Percentiles rank a stretch among this genome's conserved stretches.
phyloP scores from a whole-genome alignment of 2,888 invertebrate genomes.

The Cheilosia pagana region DNA sequence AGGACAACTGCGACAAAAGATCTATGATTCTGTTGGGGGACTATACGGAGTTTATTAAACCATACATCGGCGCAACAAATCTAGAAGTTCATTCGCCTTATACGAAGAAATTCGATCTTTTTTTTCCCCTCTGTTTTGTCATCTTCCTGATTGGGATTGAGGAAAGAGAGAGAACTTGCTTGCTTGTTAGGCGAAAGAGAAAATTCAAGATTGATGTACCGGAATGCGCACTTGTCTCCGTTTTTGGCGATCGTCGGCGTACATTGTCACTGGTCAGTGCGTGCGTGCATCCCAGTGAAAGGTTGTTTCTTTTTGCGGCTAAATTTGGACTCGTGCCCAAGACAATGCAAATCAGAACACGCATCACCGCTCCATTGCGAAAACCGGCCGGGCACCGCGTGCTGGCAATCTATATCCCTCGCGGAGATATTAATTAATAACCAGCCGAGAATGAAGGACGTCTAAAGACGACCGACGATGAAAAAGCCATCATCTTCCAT shows the following conservation, averaged over 20 bases:
- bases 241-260: conserved; percentile 58
- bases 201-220: conserved; percentile 71
- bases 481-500: conserved; percentile 57
- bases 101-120: conserved; percentile 53
- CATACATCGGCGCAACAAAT: conserved; percentile 41
- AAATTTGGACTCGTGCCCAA: conserved; percentile 51
- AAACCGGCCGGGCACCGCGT: conserved; percentile 28
- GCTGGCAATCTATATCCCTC: conserved; percentile 42
- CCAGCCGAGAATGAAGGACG: conserved; percentile 63
- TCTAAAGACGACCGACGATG: conserved; percentile 63
- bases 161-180: conserved; percentile 41
- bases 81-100: conserved; percentile 69
- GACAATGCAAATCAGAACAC: conserved; percentile 58
- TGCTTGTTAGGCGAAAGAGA: conserved; percentile 68
- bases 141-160: conserved; percentile 46
- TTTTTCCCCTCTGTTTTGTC: conserved; percentile 26
- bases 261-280: conserved; percentile 43
- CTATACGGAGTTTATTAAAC: conserved; percentile 68
- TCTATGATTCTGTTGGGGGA: conserved; percentile 67
- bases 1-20: conserved; percentile 33
- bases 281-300: conserved; percentile 44
- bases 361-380: conserved; percentile 8
- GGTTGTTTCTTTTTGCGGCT: conserved; percentile 28
- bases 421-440: conserved; percentile 69
- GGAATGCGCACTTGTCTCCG: conserved; percentile 67